Percentiles rank a stretch among this genome's conserved stretches.
Evolutionary conservation across 2,113 vertebrate genomes (phyloP).

Genomic region (Cariama cristata): DNA sequence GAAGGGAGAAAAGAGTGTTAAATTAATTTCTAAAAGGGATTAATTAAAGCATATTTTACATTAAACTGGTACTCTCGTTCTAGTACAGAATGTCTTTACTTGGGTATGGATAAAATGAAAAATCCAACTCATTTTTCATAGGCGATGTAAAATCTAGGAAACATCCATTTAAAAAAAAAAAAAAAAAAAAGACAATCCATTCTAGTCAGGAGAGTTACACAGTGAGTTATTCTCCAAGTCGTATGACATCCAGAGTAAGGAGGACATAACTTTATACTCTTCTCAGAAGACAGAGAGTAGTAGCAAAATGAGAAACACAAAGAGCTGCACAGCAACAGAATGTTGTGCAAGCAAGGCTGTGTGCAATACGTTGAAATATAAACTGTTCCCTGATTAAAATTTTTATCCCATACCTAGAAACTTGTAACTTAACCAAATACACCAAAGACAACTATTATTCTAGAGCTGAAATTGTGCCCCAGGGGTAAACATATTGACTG

Average conservation of each 20-base stretch:
- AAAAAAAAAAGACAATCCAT: fast-evolving
- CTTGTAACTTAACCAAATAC: neutral
- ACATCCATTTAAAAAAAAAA: neutral
- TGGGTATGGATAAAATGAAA: neutral
- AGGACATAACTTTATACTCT: neutral
- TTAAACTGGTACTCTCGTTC: neutral
- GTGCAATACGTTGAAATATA: neutral
- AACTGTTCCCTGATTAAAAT: neutral
- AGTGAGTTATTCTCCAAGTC: neutral
- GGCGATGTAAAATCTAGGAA: neutral
- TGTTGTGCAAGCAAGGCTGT: neutral
- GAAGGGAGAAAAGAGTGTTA: neutral
- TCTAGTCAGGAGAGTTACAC: neutral
- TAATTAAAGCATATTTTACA: neutral
- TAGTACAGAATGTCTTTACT: neutral
- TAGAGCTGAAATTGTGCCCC: neutral
- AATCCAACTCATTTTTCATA: neutral
- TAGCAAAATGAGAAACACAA: neutral
- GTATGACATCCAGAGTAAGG: neutral
- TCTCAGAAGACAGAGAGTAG: neutral
- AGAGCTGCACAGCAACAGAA: neutral
- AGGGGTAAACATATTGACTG: neutral
- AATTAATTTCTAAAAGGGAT: neutral
- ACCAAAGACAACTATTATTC: neutral
- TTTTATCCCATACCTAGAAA: neutral